Conservation (phyloP, 2,113 vertebrate species). For the Typhlomys cinereus region DNA sequence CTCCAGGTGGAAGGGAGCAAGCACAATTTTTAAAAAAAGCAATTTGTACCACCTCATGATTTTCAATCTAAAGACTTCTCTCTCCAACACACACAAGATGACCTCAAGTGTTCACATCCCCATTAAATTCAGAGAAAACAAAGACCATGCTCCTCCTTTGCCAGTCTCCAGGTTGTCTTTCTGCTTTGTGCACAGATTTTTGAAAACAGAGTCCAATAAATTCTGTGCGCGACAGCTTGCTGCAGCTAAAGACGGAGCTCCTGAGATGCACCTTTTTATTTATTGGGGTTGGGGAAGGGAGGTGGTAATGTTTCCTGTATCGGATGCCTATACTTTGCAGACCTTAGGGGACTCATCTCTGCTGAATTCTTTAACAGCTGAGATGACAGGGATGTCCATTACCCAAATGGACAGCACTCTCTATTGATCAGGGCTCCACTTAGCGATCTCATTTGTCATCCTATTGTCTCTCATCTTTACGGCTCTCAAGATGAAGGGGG, state of each 20-base stretch:
- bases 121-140: neutral
- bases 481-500: conserved; percentile 81
- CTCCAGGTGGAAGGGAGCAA: neutral
- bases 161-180: conserved; percentile 47
- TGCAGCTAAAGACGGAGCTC: conserved; percentile 73
- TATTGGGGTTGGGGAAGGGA: conserved; percentile 68
- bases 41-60: conserved; percentile 48
- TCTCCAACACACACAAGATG: neutral
- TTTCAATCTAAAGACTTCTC: conserved; percentile 33
- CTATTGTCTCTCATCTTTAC: conserved; percentile 87
- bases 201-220: conserved; percentile 73
- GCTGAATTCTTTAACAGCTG: conserved; percentile 88
- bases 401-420: conserved; percentile 94
- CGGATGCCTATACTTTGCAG: conserved; percentile 83
- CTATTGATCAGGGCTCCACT: conserved; percentile 92
- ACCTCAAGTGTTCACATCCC: neutral
- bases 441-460: conserved; percentile 89
- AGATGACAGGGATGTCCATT: conserved; percentile 93
- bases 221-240: conserved; percentile 60
- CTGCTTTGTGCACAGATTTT: conserved; percentile 61
- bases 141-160: neutral
- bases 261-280: conserved; percentile 76
- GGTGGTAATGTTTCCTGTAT: conserved; percentile 77
- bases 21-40: conserved; percentile 35
- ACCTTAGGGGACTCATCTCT: conserved; percentile 88